Conservation (phyloP, 35 echinoderm and acorn worm species). For the Hemicentrotus pulcherrimus region DNA sequence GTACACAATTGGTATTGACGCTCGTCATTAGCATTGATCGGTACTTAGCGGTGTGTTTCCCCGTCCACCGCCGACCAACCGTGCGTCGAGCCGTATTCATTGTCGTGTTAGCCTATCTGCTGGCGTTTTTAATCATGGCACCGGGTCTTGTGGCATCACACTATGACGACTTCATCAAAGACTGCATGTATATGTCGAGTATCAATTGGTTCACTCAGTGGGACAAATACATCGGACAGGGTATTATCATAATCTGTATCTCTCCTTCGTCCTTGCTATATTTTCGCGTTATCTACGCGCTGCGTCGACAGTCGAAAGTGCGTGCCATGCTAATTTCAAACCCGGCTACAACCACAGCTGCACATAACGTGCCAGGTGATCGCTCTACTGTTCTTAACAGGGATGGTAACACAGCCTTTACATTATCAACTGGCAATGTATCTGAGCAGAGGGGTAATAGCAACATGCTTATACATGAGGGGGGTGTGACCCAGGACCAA, state of each 20-base stretch:
- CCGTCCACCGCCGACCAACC: constrained; percentile 45
- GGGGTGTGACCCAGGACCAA: not conserved
- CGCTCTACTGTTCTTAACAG: not conserved
- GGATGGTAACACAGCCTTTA: not conserved
- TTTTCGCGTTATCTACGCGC: not conserved
- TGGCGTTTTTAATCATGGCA: not conserved
- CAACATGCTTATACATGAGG: not conserved
- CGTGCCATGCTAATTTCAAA: not conserved
- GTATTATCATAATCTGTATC: not conserved
- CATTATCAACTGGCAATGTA: not conserved
- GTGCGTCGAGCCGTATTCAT: constrained; percentile 34
- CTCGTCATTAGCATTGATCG: constrained; percentile 55
- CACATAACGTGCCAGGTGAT: not conserved
- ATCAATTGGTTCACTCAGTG: not conserved
- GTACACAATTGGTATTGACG: constrained; percentile 38
- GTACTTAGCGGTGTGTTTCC: constrained; percentile 59
- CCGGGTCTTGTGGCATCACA: not conserved
- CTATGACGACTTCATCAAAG: not conserved
- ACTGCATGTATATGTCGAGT: not conserved
- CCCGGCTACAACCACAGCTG: not conserved
- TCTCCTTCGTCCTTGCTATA: not conserved
- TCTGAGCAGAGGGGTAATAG: not conserved
- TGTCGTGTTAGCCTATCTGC: not conserved
- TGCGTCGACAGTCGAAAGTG: not conserved
- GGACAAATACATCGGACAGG: not conserved